Base-by-base conservation (phyloP, 2,113 vertebrate species). In the Tonatia bakeri region DNA sequence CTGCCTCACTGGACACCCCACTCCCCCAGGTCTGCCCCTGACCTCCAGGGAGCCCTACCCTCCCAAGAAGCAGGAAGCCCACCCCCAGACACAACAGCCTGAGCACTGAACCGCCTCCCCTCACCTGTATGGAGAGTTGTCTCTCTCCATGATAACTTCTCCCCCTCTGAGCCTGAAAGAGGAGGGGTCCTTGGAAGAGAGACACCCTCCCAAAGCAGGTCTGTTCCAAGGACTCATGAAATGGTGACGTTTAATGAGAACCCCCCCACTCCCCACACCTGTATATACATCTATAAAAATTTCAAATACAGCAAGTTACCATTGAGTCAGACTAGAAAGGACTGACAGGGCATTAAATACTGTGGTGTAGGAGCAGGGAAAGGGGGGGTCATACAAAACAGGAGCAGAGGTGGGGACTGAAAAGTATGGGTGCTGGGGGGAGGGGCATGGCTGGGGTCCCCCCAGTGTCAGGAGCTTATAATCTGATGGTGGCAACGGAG, bases 201-300 rank as follows among this genome's bases (percentile, higher is more conserved):
- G 31, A 6, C 54, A 45, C 28, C 67, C 43, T 85, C 85, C 76
- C 88, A 92, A 95, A 97, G 69, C 14, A 75, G 80, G 69, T 96
- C 91, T 89, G 33, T 54, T 95, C 69, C 95, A 89, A 97, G 96
- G 75, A 95, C 83, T 98, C 97, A 96, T 98, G 97, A 98, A 98
- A 98, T 97, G 97, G 91, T 95, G 96, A 97, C 88, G 12, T 98
- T 98, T 98, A 98, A 98, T 98, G 97, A 98, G 97, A 98, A 96
- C 84, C 87, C 82, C 52, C 91, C 59, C 77, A 33, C 56, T 87
- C 77, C 95, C 92, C 90, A 40, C 75, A 97, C 97, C 75, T 87
- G 96, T 98, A 97, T 98, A 98, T 98, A 98, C 97, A 98, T 96
- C 96, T 98, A 97, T 98, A 98, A 98, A 98, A 98, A 98, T 97